These are phyloP conservation scores for Rhabditoides inermis DNA, from an alignment of 2,888 invertebrate species.

Conservation along the genomic window DNA sequence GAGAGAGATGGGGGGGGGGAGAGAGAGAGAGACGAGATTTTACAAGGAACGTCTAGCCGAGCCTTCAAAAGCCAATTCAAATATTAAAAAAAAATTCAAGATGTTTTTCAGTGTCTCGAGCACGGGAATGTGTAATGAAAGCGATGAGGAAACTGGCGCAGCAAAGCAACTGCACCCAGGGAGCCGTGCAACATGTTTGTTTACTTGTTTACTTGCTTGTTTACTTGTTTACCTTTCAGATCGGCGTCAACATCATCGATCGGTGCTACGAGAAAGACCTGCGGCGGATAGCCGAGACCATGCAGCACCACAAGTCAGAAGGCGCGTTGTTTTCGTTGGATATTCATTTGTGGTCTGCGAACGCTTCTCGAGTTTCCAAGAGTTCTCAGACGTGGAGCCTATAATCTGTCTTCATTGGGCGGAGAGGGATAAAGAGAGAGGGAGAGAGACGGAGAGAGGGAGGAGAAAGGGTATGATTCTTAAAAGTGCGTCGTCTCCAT, in stretches of 20 bases:
- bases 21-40: constrained; percentile 4
- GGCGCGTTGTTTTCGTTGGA: no score
- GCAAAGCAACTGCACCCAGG: constrained; percentile 15
- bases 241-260: constrained; percentile 13
- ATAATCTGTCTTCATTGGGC: no score
- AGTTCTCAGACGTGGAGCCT: no score
- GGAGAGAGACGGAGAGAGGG: no score
- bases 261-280: constrained; percentile 22
- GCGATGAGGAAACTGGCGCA: constrained; percentile 22
- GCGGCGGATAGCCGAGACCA: background rate
- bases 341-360: no score
- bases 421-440: no score
- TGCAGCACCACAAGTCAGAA: no score
- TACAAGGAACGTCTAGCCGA: constrained; percentile 7
- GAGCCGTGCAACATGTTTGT: background rate
- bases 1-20: background rate
- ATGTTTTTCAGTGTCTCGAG: constrained; percentile 35
- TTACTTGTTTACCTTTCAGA: constrained; percentile 2
- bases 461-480: background rate
- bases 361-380: no score
- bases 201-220: background rate
- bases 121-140: constrained; percentile 34
- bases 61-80: background rate
- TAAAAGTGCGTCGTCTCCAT: no score
- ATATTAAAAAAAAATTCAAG: no score